Evolutionary conservation across 2,888 invertebrate genomes (phyloP), one percentile per base, ranked within the genome.

Genomic region (Mechanitis messenoides): DNA sequence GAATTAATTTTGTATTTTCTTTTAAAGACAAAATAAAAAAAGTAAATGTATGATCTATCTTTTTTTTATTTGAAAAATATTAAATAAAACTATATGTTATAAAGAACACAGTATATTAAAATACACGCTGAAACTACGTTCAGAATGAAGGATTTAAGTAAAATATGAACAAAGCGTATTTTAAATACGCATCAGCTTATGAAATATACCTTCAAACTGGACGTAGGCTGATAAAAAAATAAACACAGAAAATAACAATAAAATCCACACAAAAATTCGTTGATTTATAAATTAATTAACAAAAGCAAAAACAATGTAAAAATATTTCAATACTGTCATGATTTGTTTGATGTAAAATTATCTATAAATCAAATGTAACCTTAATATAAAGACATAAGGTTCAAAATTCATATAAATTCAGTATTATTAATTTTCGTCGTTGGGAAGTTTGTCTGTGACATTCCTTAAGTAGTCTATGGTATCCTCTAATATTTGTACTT

Each of bases 401-500:
- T 53, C 53, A 57, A 61, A 46, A 54, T 59, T 56, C 45, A 20
- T 56, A 56, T 56, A 62, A 54, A 55, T 57, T 47, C 57, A 50
- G 56, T 60, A 45, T 54, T 45, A 62, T 59, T 56, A 54, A 45
- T 47, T 38, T 56, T 63, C 57, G 46, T 57, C 64, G 76, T 76
- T 66, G 76, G 83, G 75, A 65, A 85, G 69, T 72, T 80, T 79
- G 62, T 77, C 67, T 71, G 85, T 59, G 64, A 74, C 72, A 50
- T 74, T 72, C 58, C 80, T 79, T 70, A 88, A 73, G 74, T 85
- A 83, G 67, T 79, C 75, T 65, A 90, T 86, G 80, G 86, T 84
- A 77, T 80, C 78, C 53, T 87, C 81, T 69, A 90, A 71, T 68
- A 87, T 85, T 81, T 85, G 81, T 76, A 86, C 79, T 83, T 91